phyloP scores from a whole-genome alignment of 1,140 invertebrate species.

The Pachyrhynchus sulphureomaculatus region DNA sequence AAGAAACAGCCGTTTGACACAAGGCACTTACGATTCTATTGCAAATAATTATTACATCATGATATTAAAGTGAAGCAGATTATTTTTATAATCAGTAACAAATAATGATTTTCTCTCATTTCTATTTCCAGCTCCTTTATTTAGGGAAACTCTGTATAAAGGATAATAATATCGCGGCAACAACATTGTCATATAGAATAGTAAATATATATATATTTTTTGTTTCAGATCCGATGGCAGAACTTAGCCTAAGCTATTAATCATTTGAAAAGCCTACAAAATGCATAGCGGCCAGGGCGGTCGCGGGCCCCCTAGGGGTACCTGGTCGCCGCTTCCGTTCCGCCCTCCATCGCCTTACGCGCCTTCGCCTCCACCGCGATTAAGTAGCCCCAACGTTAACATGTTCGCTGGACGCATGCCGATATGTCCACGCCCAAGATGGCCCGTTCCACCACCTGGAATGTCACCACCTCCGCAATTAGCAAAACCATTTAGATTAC shows the following conservation, averaged over 20 bases:
- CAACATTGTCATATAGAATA: too few species aligned
- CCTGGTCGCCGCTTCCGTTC: slow-evolving; percentile 55
- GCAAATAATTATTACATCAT: too few species aligned
- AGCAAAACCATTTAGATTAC: slow-evolving; percentile 50
- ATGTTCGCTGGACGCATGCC: slow-evolving; percentile 52
- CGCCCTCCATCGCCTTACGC: slow-evolving; percentile 65
- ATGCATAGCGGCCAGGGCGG: slow-evolving; percentile 51
- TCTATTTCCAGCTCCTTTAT: too few species aligned
- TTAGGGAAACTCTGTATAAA: too few species aligned
- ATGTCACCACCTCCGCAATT: slow-evolving; percentile 53
- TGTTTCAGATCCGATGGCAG: slow-evolving; percentile 35
- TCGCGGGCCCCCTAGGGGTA: slow-evolving; percentile 45
- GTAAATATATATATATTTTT: too few species aligned
- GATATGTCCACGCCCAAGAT: slow-evolving; percentile 63
- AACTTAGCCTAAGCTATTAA: background rate
- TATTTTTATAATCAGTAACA: too few species aligned
- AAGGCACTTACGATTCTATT: too few species aligned
- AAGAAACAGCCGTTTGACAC: too few species aligned
- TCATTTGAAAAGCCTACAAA: background rate
- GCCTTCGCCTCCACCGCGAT: slow-evolving; percentile 62
- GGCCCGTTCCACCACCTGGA: slow-evolving; percentile 54
- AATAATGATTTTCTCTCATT: too few species aligned
- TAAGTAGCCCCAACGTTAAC: slow-evolving; percentile 50
- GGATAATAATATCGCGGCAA: too few species aligned
- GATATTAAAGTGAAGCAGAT: too few species aligned